A percentile compares a stretch with the other conserved stretches of the same genome.
These are phyloP conservation scores for Cartodere bifasciata DNA, from an alignment of 2,888 invertebrate species.

Conservation along the genomic window DNA sequence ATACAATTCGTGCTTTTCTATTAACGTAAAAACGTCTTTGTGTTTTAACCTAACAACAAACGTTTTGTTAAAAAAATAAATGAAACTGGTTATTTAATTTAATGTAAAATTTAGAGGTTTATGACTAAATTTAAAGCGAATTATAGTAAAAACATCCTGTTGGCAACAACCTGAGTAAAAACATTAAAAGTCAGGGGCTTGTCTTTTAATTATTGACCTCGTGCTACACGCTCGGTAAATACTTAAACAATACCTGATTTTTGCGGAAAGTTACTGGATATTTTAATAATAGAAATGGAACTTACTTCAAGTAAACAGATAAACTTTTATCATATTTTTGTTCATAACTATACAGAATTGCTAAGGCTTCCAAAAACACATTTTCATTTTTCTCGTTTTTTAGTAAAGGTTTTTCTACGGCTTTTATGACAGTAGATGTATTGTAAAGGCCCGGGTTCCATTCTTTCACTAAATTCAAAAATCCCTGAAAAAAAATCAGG, in stretches of 20 bases:
- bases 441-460: slow-evolving; percentile 81
- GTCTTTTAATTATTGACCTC: too few relatives aligned
- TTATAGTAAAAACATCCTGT: too few relatives aligned
- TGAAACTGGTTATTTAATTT: too few relatives aligned
- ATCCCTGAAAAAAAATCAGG: slow-evolving; percentile 42
- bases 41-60: slow-evolving; percentile 76
- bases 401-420: slow-evolving; percentile 68
- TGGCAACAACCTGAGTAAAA: too few relatives aligned
- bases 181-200: too few relatives aligned
- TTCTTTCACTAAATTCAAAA: slow-evolving; percentile 71
- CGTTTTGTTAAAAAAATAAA: too few relatives aligned
- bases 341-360: slow-evolving; percentile 77
- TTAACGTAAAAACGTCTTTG: slow-evolving; percentile 81
- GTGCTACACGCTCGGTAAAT: too few relatives aligned
- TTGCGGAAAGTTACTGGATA: too few relatives aligned
- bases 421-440: slow-evolving; percentile 72
- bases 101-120: too few relatives aligned
- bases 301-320: slow-evolving; percentile 74
- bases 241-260: too few relatives aligned
- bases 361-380: slow-evolving; percentile 73
- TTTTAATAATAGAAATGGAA: too few relatives aligned
- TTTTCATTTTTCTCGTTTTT: slow-evolving; percentile 57
- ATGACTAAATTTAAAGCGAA: too few relatives aligned
- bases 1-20: slow-evolving; percentile 72
- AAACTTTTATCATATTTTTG: slow-evolving; percentile 85